Evolutionary conservation across 1,140 invertebrate genomes (phyloP), one percentile per base, ranked within the genome.

Genomic region (Aricia agestis): DNA sequence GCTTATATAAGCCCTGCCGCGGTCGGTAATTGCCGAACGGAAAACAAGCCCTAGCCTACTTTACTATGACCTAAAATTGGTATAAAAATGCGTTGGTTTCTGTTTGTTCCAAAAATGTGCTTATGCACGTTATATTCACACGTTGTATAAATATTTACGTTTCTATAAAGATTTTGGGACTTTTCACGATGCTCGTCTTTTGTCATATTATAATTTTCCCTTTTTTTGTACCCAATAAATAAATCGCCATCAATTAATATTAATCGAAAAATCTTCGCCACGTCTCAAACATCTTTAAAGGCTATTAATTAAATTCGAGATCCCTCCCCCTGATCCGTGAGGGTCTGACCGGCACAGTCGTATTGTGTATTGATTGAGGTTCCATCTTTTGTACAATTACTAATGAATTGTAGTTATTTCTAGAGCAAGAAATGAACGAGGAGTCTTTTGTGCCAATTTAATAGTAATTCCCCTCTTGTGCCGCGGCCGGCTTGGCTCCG

Each of bases 1-100:
- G 77, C 76, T 77, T 78, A 69, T 42, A 61, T 69, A 78, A 78
- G 75, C 74, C 70, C 72, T 72, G 70, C 70, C 32, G 72, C 69
- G 66, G 67, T 65, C 19, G 70, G 69, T 68, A 72, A 75, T 71
- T 70, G 70, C 57, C 67, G 52, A 66, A 70, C 32, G 71, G 66
- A 72, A 70, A 70, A 76, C 68, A 66, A 68, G 42, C 57, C 65
- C 59, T 65, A 72, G 65, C 69, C 19, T 45, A 72, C 36, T 70
- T 32, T 58, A 18, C 63, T 69, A 32, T 19, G 17, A 19, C 59
- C 17, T 25, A 10, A 19, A 63, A 19, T 63, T 11, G 18, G 9
- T 6, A 36, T 1, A 7, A 36, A 32, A 36, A 36, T 36, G 9
- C 9, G 36, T 36, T 7, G 36, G 36, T 36, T 36, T 36, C 6